A percentile compares a stretch with the other conserved stretches of the same genome.
Evolutionary conservation across 2,888 invertebrate species (phyloP).

Genomic region (Ophraella communa): DNA sequence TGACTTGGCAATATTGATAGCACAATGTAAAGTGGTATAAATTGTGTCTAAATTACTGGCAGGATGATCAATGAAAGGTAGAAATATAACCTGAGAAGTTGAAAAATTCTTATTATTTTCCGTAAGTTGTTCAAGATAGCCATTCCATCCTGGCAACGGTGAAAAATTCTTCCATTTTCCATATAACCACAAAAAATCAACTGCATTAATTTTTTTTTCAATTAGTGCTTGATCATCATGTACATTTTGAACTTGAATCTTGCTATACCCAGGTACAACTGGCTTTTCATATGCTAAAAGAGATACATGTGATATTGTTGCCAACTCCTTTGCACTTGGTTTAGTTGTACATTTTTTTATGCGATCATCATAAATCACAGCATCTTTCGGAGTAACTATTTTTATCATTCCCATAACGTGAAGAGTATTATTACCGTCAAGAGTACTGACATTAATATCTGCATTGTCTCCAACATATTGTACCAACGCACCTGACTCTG

Average conservation of each 20-base stretch:
- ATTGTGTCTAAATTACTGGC: slow-evolving; percentile 46
- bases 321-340: slow-evolving; percentile 43
- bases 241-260: slow-evolving; percentile 35
- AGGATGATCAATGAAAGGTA: slow-evolving; percentile 47
- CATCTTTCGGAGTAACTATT: no score
- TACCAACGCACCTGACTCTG: slow-evolving; percentile 47
- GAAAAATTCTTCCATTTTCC: slow-evolving; percentile 24
- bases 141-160: slow-evolving; percentile 42
- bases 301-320: slow-evolving; percentile 37
- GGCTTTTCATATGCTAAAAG: slow-evolving; percentile 37
- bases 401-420: slow-evolving; percentile 41
- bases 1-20: slow-evolving; percentile 38
- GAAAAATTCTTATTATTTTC: slow-evolving; percentile 34
- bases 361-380: slow-evolving; percentile 40
- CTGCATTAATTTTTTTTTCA: slow-evolving; percentile 22
- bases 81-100: slow-evolving; percentile 41
- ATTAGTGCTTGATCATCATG: slow-evolving; percentile 21
- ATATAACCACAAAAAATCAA: slow-evolving; percentile 45
- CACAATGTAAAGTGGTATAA: slow-evolving; percentile 45
- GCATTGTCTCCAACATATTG: slow-evolving; percentile 49
- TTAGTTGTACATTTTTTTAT: slow-evolving; percentile 48
- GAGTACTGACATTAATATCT: slow-evolving; percentile 48
- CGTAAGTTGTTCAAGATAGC: slow-evolving; percentile 35
- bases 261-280: slow-evolving; percentile 37
- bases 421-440: slow-evolving; percentile 47